phyloP scores from a whole-genome alignment of 2,888 invertebrate genomes.

The Scaptomyza parva region DNA sequence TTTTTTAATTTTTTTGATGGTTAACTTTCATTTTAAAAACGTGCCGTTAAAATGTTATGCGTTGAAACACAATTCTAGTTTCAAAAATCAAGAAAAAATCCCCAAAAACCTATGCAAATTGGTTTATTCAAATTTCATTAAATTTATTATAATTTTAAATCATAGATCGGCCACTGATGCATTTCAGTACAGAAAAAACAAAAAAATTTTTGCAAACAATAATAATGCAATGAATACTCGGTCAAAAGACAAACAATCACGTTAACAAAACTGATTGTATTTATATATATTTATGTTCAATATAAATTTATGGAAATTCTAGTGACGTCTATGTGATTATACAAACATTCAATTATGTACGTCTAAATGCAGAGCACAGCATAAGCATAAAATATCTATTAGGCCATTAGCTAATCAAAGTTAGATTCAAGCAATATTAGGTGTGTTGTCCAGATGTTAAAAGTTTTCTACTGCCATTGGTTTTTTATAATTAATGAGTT shows the following conservation, averaged over 20 bases:
- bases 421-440: slow-evolving; percentile 25
- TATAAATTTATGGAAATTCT: slow-evolving; percentile 37
- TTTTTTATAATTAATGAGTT: slow-evolving; percentile 41
- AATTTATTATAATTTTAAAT: not conserved
- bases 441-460: slow-evolving; percentile 18
- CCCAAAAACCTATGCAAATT: slow-evolving; percentile 23
- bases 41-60: not conserved
- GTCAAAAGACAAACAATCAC: slow-evolving; percentile 16
- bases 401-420: slow-evolving; percentile 51
- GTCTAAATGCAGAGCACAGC: slow-evolving; percentile 56
- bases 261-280: not conserved
- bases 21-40: slow-evolving; percentile 37
- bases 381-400: slow-evolving; percentile 51
- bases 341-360: slow-evolving; percentile 46
- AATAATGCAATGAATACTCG: slow-evolving; percentile 11
- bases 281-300: not conserved
- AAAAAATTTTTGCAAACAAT: slow-evolving; percentile 3
- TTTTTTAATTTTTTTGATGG: slow-evolving; percentile 3
- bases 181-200: not conserved
- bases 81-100: not conserved
- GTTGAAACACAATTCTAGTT: slow-evolving; percentile 25
- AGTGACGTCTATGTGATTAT: slow-evolving; percentile 35
- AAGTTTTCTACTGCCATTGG: slow-evolving; percentile 19
- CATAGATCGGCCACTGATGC: not conserved
- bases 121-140: slow-evolving; percentile 5